A percentile compares a stretch with the other conserved stretches of the same genome.
These are phyloP conservation scores for Sphaerophoria taeniata DNA, from an alignment of 2,888 invertebrate genomes.

Conservation along the genomic window DNA sequence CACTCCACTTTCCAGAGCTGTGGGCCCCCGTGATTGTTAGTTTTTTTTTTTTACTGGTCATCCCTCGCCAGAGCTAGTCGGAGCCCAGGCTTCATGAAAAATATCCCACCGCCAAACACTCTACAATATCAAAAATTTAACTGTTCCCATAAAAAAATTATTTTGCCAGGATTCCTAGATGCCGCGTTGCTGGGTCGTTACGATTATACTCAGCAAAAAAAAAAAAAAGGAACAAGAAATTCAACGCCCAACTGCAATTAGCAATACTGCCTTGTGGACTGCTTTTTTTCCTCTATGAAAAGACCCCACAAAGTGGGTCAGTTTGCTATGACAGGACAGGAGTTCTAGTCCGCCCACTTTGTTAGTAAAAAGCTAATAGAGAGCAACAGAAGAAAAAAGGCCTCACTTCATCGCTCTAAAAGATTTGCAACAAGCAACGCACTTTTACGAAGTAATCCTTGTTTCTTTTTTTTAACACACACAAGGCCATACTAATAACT, in stretches of 20 bases:
- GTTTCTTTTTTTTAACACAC: constrained; percentile 15
- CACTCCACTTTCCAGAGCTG: constrained; percentile 21
- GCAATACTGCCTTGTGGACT: constrained; percentile 44
- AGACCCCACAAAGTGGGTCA: constrained; percentile 46
- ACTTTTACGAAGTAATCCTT: constrained; percentile 56
- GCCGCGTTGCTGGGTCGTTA: not conserved
- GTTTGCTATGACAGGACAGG: not conserved
- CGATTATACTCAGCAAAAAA: not conserved
- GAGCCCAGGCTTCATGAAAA: constrained; percentile 25
- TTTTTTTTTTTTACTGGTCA: not conserved
- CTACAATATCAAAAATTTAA: constrained; percentile 61
- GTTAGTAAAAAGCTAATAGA: constrained; percentile 60
- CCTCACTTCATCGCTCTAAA: not conserved
- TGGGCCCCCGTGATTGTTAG: not conserved
- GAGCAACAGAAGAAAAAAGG: constrained; percentile 2
- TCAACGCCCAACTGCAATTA: constrained; percentile 62
- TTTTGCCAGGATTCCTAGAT: constrained; percentile 29
- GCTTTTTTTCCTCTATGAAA: constrained; percentile 13
- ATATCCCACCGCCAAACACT: constrained; percentile 24
- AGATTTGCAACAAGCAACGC: constrained; percentile 33
- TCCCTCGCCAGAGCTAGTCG: too few species aligned
- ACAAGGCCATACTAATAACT: constrained; percentile 37
- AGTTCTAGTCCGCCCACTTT: constrained; percentile 30
- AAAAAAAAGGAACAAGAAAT: not conserved
- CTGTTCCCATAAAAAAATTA: constrained; percentile 46